Base-by-base conservation (phyloP, 2,797 vertebrate genomes). In the Enteromius paludinosus region DNA sequence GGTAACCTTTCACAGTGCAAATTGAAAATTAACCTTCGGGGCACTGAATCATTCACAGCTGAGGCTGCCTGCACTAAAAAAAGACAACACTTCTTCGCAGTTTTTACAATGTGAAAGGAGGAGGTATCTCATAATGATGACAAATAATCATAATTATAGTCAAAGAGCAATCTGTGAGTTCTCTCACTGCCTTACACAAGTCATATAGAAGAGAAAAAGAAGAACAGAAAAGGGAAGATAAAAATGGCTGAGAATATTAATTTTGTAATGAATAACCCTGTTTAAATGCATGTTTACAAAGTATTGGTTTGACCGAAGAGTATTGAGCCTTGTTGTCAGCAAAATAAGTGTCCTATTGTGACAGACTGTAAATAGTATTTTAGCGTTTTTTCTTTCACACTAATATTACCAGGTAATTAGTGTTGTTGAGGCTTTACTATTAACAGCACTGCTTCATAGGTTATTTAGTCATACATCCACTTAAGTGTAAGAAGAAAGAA, bases 21-120 rank as follows among this genome's bases (percentile, higher is more conserved):
- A 96, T 93, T 95, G 93, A 94, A 96, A 96, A 95, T 94, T 91
- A 96, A 94, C 94, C 94, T 95, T 93, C 92, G 87, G 89, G 90
- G 88, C 89, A 88, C 89, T 90, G 90, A 92, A 93, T 95, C 86
- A 62, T 94, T 94, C 90, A 88, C 90, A 94, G 89, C 87, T 93
- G 91, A 92, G 86, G 73, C 84, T 38, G 80, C 84, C 82, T 62
- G 71, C 71, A 25, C 35, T 38, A 28, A 54, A 76, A 54, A 73
- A 80, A 84, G 88, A 62, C 64, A 71, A 71, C 56, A 35, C 56
- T 64, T 76, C 15, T 30, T n/a, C 15, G 3, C 45, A 47, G 4
- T 33, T 15, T 38, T 7, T 47, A 86, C 87, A 88, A 4, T 62
- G 81, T 43, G 43, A 54, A 81, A 72, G 81, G 52, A 30, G 69